Base-by-base conservation (phyloP, 2,888 invertebrate genomes). In the Arrhopalites spinosus region DNA sequence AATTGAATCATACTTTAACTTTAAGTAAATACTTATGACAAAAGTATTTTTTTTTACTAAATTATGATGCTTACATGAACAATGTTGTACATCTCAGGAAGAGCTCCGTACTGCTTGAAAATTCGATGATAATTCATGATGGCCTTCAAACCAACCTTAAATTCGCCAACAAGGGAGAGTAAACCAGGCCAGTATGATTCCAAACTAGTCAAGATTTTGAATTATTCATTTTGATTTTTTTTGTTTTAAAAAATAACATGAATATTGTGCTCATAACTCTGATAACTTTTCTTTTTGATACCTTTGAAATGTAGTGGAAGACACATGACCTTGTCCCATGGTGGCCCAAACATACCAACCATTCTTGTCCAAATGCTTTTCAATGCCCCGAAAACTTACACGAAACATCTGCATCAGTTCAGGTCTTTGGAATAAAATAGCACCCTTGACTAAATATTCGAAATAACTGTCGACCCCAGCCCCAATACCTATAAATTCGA, bases 281-380 rank as follows among this genome's bases (percentile, higher is more conserved):
- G n/a, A n/a, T n/a, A n/a, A n/a, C n/a, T n/a, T n/a, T 7, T 11
- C 11, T 36, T 36, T 36, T 36, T 36, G 15, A 29, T 66, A 80
- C 79, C 80, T 80, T 63, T 81, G 81, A 71, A 82, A 82, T 17
- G 82, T 79, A 3, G 82, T 79, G 0, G 81, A 78, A 0, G 98
- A 96, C 7, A 98, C 93, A 84, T 95, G 93, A 0, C 95, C 98
- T 84, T 96, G 94, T 64, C 92, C 90, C 98, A 99, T 99, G n/a
- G 96, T 94, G 0, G 96, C 98, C 98, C 98, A 99, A 83, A 98
- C 90, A 85, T 97, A 96, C 98, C 99, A 99, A 85, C 99, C 98
- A 83, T 96, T 97, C 83, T 93, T 91, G 84, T 94, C 92, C 83
- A 98, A 87, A 84, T 94, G 92, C 83, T 92, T 92, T 84, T 95